Base-by-base conservation (phyloP, 35 echinoderm and acorn worm genomes). In the Chiridota heheva region DNA sequence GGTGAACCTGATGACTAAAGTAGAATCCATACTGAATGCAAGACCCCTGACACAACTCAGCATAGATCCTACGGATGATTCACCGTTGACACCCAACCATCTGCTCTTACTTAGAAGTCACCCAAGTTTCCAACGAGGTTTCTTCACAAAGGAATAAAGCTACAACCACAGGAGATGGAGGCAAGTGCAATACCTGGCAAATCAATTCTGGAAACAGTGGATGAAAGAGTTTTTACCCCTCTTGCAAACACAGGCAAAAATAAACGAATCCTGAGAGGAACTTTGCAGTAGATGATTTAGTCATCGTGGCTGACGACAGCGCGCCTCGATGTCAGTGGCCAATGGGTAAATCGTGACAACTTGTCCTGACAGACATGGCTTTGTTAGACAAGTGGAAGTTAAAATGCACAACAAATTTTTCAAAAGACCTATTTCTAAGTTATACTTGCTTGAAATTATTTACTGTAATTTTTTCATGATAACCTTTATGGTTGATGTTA, bases 61-160 rank as follows among this genome's bases (percentile, higher is more conserved):
- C 44, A 67, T 72, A 37, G 81, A 84, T 57, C 67, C 81, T 29
- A 10, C 40, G 29, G 78, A 82, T 42, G 20, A 25, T 70, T 26
- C 44, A 44, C 64, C 81, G 27, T 47, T 84, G 40, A 73, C 81
- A 44, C 78, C 78, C 27, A 68, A 68, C 67, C 78, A 68, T 81
- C 40, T 81, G 55, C n/a, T n/a, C n/a, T n/a, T n/a, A n/a, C n/a
- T n/a, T n/a, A n/a, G n/a, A n/a, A n/a, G n/a, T n/a, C n/a, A n/a
- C n/a, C n/a, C n/a, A n/a, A n/a, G n/a, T n/a, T n/a, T n/a, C n/a
- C n/a, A n/a, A n/a, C n/a, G n/a, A n/a, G 57, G 55, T 40, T 39
- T 13, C 4, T 60, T 62, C 27, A 26, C 18, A 13, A 79, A 79
- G 30, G 29, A 60, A 7, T 49, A 79, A 25, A 24, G 59, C 24